Evolutionary conservation across 2,113 vertebrate genomes (phyloP), one percentile per base, ranked within the genome.

Genomic region (Hemiscyllium ocellatum): DNA sequence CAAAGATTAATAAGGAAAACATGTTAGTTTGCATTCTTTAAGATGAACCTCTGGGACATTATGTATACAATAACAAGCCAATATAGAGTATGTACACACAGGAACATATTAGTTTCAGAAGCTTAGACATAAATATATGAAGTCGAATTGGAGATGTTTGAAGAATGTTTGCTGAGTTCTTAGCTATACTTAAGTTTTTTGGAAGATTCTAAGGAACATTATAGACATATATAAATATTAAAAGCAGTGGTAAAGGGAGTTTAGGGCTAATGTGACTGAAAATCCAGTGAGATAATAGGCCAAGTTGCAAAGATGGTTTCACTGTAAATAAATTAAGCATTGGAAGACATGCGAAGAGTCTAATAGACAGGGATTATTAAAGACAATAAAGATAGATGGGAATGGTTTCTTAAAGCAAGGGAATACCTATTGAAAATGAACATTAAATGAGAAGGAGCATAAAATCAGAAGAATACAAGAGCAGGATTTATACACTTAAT

Each of bases 1-100:
- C 86, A 52, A 52, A 89, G 86, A 52, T 89, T 89, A 89, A 89
- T 56, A 56, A 42, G 80, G 42, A 83, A 83, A 83, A 83, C 80
- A 83, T 83, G 80, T 83, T 42, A 83, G 85, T 56, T 24, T 24
- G 6, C 50, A 56, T 87, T 52, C 85, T 50, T 12, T 56, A 87
- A 52, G 29, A 29, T 87, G 47, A 56, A 52, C 47, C 47, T 87
- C 24, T 24, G 52, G 85, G 85, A 87, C 50, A 56, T 87, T 52
- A 87, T 87, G 85, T 24, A 29, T 17, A 56, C 85, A 87, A 56
- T 56, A 87, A 87, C 47, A 90, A 65, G 52, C 52, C 19, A 90
- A 56, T 29, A 12, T 29, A 26, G 86, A 17, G 52, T n/a, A 29
- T 61, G 29, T n/a, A 19, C 20, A 20, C 22, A 13, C n/a, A 90